Conservation (phyloP, 2,797 vertebrate species). For the Kryptolebias ocellatus region DNA sequence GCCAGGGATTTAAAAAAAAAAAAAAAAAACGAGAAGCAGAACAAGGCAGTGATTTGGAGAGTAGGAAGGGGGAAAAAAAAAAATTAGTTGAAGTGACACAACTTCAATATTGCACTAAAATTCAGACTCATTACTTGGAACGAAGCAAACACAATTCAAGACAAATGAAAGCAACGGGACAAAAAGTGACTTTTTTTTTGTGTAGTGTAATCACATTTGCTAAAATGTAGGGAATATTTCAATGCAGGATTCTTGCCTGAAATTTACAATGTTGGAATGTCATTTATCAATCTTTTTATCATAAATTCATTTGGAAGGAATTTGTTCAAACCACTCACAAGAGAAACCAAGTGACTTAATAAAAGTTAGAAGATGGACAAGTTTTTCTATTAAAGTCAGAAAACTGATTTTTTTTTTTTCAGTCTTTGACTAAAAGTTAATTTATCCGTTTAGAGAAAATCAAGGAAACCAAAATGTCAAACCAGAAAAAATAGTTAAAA, state of each 20-base stretch:
- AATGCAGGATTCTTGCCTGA: neutral
- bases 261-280: slow-evolving; percentile 6
- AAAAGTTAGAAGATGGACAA: neutral
- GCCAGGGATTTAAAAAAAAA: slow-evolving; percentile 11
- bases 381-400: neutral
- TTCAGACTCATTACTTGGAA: slow-evolving; percentile 37
- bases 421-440: no score
- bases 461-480: slow-evolving; percentile 1
- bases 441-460: neutral
- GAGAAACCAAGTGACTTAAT: neutral
- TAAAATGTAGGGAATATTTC: neutral
- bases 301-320: neutral
- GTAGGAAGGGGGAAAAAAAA: neutral
- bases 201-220: neutral
- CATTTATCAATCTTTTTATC: neutral
- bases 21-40: neutral
- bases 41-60: neutral
- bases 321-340: slow-evolving; percentile 3
- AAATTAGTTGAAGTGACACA: slow-evolving; percentile 20
- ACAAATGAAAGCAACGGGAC: slow-evolving; percentile 9
- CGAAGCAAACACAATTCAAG: neutral
- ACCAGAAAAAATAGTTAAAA: neutral
- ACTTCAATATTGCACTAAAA: slow-evolving; percentile 62
- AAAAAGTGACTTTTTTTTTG: neutral
- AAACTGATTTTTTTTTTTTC: no score